A percentile compares a stretch with the other conserved stretches of the same genome.
Conservation (phyloP, 2,797 vertebrate genomes). For the Cephalopachus bancanus region DNA sequence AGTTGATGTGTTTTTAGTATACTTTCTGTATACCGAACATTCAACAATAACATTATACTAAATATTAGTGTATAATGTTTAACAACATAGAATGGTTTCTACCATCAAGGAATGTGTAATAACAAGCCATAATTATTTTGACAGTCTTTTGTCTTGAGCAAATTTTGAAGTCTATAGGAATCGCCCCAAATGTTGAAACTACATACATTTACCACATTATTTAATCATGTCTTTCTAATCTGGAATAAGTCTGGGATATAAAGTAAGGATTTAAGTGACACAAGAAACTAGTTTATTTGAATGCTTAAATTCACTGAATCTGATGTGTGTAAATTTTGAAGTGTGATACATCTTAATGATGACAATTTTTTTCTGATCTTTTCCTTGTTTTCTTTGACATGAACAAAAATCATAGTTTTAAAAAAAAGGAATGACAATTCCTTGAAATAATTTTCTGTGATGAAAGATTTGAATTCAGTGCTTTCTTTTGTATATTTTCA, state of each 20-base stretch:
- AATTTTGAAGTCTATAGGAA: neutral
- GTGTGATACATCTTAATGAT: neutral
- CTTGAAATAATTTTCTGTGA: neutral
- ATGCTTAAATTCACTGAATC: neutral
- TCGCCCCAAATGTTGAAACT: neutral
- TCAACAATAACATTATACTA: neutral
- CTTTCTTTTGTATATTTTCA: conserved; percentile 11
- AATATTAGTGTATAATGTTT: neutral
- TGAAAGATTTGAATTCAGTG: neutral
- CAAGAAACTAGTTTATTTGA: neutral
- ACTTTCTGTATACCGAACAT: neutral
- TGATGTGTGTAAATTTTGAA: neutral
- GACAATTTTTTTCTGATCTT: neutral
- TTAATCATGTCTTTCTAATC: neutral
- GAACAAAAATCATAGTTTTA: neutral
- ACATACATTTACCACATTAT: neutral
- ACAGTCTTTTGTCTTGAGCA: neutral
- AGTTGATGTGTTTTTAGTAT: too few species aligned
- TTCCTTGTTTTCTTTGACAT: neutral
- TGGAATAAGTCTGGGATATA: neutral
- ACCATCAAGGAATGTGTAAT: neutral
- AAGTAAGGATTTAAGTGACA: neutral
- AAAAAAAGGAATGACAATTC: neutral
- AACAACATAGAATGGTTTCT: neutral
- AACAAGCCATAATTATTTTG: neutral